Percentiles rank a stretch among this genome's conserved stretches.
Conservation (phyloP, 2,797 vertebrate species). For the Argentina silus region DNA sequence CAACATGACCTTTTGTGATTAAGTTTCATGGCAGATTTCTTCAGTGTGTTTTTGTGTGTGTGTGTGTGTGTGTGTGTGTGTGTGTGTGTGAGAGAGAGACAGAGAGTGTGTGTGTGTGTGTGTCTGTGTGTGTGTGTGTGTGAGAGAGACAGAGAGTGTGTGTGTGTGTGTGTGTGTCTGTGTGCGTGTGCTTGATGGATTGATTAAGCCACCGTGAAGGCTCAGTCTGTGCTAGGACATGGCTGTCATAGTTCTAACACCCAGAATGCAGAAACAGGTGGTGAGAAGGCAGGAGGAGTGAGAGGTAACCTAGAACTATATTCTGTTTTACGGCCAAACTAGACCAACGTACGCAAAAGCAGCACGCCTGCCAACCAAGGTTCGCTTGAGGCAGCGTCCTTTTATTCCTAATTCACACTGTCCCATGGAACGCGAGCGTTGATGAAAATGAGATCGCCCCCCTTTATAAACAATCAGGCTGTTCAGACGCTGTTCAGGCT, state of each 20-base stretch:
- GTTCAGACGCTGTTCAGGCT: too few species aligned
- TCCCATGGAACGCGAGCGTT: too few species aligned
- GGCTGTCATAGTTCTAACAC: slow-evolving; percentile 62
- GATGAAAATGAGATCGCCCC: too few species aligned
- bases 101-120: background rate
- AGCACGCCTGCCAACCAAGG: too few species aligned
- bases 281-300: slow-evolving; percentile 29
- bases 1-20: slow-evolving; percentile 98
- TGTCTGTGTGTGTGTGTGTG: background rate
- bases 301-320: background rate
- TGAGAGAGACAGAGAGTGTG: background rate
- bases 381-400: too few species aligned
- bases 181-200: slow-evolving; percentile 70
- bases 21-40: slow-evolving; percentile 91
- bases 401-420: too few species aligned
- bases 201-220: slow-evolving; percentile 78
- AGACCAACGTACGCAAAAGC: too few species aligned
- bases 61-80: slow-evolving; percentile 20
- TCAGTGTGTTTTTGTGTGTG: slow-evolving; percentile 33
- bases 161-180: background rate
- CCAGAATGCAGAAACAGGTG: slow-evolving; percentile 36
- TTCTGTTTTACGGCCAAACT: background rate
- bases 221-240: slow-evolving; percentile 59
- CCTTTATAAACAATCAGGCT: too few species aligned
- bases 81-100: background rate